Evolutionary conservation across 2,797 vertebrate species (phyloP).

Genomic region (Neomorphus geoffroyi): DNA sequence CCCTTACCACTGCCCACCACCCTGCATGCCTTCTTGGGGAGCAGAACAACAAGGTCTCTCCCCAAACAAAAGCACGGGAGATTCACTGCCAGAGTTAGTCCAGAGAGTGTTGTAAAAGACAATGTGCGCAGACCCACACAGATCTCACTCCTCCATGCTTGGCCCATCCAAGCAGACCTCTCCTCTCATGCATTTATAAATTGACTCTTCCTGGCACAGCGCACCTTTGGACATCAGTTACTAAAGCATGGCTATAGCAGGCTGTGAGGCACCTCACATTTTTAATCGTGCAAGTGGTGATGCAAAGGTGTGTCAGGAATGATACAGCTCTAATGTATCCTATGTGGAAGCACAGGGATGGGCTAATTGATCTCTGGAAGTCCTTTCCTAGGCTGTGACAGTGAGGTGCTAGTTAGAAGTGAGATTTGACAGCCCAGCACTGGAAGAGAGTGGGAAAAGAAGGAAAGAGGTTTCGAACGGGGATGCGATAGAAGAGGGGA

Average conservation of each 20-base stretch:
- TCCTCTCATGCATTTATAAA: accelerated
- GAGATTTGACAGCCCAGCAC: background rate
- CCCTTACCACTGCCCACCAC: background rate
- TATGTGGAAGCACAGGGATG: background rate
- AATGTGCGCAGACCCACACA: background rate
- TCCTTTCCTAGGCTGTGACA: background rate
- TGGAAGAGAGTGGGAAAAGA: background rate
- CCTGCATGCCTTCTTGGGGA: background rate
- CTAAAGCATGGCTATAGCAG: background rate
- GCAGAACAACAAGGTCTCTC: background rate
- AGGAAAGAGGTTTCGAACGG: background rate
- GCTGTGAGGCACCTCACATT: background rate
- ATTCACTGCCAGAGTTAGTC: background rate
- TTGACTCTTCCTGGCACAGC: background rate
- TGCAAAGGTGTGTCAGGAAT: background rate
- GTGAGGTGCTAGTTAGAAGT: background rate
- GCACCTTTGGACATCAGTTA: accelerated
- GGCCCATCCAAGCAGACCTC: background rate
- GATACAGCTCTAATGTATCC: background rate
- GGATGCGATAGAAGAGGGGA: background rate
- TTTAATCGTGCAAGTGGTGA: background rate
- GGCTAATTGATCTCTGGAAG: background rate
- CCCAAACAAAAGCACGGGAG: background rate
- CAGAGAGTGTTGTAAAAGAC: background rate
- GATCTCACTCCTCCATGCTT: background rate